Conservation (phyloP, 2,888 invertebrate species). For the Sphaerophoria rueppellii region DNA sequence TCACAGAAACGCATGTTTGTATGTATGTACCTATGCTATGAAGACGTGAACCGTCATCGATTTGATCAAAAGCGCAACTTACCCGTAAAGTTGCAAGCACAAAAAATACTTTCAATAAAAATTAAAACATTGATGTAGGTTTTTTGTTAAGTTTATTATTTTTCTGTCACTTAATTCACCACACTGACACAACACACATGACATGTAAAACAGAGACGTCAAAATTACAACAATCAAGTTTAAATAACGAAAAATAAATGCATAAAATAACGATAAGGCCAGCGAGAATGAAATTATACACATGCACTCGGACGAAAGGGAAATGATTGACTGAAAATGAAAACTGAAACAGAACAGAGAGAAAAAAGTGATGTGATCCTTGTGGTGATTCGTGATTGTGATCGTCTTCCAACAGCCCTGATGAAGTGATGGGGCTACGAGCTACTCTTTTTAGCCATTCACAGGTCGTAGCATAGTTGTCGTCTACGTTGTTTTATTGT, state of each 20-base stretch:
- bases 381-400: conserved; percentile 3
- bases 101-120: neutral
- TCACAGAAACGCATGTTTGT: conserved; percentile 35
- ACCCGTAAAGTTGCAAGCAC: conserved; percentile 27
- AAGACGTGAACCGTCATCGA: conserved; percentile 3
- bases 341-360: conserved; percentile 70
- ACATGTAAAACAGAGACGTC: conserved; percentile 53
- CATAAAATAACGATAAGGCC: conserved; percentile 17
- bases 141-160: conserved; percentile 16
- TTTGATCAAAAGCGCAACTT: conserved; percentile 38
- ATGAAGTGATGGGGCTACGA: conserved; percentile 45
- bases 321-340: conserved; percentile 69
- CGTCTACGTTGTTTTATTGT: conserved; percentile 13
- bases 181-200: neutral
- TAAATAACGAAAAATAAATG: neutral
- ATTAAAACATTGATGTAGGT: conserved; percentile 1
- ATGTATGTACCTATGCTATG: no score
- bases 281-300: conserved; percentile 29
- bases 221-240: conserved; percentile 38
- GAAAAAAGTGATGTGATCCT: conserved; percentile 61
- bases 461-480: neutral
- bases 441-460: conserved; percentile 47
- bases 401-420: conserved; percentile 48
- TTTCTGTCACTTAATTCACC: conserved; percentile 36
- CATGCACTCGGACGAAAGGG: conserved; percentile 71